Base-by-base conservation (phyloP, 2,888 invertebrate species). In the Platycheirus rosarum region DNA sequence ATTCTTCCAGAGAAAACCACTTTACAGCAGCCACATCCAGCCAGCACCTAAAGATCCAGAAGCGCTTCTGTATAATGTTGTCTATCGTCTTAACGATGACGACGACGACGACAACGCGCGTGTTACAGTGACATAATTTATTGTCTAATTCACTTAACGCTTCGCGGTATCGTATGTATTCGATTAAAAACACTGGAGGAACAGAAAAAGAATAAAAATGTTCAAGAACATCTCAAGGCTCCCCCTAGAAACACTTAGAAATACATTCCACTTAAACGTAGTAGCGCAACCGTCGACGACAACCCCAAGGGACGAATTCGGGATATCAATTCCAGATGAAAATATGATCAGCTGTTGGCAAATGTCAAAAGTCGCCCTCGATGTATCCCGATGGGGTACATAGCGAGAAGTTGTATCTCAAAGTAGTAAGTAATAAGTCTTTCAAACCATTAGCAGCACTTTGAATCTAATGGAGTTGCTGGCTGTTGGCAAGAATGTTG, bases 61-160 rank as follows among this genome's bases (percentile, higher is more conserved):
- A 65, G 42, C 40, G 16, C 29, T 60, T 44, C 65, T n/a, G 32
- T 26, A 16, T 44, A 23, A 53, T 46, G 60, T 18, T 51, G 20
- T 49, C 44, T 55, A 62, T 55, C 29, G 8, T 32, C 29, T 32
- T n/a, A n/a, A n/a, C n/a, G n/a, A n/a, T n/a, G n/a, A 44, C 11
- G 11, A 29, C 26, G 11, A 40, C 20, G n/a, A n/a, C 32, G 32
- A 60, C 42, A 29, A 49, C 66, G 68, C 82, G 82, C 76, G 82
- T 82, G 82, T 82, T 71, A 82, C 66, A 55, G 14, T 65, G 82
- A 77, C 77, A 77, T 82, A 82, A 82, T 82, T 82, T 82, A 82
- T 82, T 76, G 77, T 77, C 82, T 77, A 82, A 82, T 82, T 82
- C 82, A 82, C 82, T 82, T 82, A 82, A 77, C 76, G 82, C 77